A percentile compares a stretch with the other conserved stretches of the same genome.
These are phyloP conservation scores for Trissoscelio sp. DNA, from an alignment of 2,888 invertebrate genomes.

Conservation along the genomic window DNA sequence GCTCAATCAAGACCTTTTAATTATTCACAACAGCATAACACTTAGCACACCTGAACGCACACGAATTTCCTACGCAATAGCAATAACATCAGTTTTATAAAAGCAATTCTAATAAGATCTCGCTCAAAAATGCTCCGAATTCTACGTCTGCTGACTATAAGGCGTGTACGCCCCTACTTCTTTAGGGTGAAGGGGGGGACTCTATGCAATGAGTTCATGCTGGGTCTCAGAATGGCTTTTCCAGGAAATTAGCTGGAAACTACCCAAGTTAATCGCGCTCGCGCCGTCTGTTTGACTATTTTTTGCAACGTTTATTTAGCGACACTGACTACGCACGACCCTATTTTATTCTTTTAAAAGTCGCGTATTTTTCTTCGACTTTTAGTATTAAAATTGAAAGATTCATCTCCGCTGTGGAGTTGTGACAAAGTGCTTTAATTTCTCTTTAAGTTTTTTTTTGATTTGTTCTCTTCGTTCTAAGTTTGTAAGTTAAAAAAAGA, in stretches of 20 bases:
- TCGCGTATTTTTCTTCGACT: constrained; percentile 8
- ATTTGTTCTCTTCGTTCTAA: too few relatives aligned
- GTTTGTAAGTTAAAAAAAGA: background rate
- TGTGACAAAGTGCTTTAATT: background rate
- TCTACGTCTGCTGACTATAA: constrained; percentile 27
- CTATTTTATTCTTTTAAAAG: too few relatives aligned
- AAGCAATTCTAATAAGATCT: constrained; percentile 45
- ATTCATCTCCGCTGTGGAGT: background rate
- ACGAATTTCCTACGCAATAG: constrained; percentile 10
- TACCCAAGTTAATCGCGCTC: constrained; percentile 64
- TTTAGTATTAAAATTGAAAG: background rate
- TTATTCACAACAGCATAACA: constrained; percentile 1
- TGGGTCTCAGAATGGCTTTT: constrained; percentile 45
- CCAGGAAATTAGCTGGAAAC: constrained; percentile 63
- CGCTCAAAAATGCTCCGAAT: constrained; percentile 27
- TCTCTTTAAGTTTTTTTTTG: background rate
- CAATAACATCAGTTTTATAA: constrained; percentile 25
- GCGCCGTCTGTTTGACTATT: constrained; percentile 22
- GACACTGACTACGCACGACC: background rate
- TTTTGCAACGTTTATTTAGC: constrained; percentile 35
- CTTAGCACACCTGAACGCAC: background rate
- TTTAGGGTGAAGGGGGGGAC: background rate
- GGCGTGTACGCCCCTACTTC: background rate
- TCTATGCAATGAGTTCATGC: constrained; percentile 51
- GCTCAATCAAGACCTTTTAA: background rate